phyloP scores from a whole-genome alignment of 92 coral and sea anemone genomes.

The Pocillopora meandrina region DNA sequence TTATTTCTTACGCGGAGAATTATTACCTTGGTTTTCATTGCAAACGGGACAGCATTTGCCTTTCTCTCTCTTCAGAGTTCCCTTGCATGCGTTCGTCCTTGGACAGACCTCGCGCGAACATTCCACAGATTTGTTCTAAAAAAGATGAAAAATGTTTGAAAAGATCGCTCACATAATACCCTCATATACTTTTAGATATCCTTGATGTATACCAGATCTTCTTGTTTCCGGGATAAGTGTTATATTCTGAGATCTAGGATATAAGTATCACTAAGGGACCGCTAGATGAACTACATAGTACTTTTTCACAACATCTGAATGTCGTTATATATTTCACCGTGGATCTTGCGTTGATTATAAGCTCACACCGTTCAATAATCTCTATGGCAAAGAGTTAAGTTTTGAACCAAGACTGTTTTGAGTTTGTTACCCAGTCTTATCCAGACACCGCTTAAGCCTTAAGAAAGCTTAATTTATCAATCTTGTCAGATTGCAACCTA shows the following conservation, averaged over 20 bases:
- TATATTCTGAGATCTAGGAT: not conserved
- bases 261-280: not conserved
- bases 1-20: too few relatives aligned
- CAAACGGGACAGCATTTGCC: slow-evolving; percentile 66
- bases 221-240: not conserved
- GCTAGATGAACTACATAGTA: not conserved
- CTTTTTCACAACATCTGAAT: not conserved
- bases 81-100: slow-evolving; percentile 31
- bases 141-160: not conserved
- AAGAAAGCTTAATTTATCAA: too few relatives aligned
- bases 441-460: too few relatives aligned
- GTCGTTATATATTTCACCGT: not conserved
- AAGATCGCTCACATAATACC: not conserved
- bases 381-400: too few relatives aligned
- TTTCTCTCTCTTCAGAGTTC: slow-evolving; percentile 12
- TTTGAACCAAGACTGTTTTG: too few relatives aligned
- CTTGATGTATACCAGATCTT: too few relatives aligned
- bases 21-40: slow-evolving; percentile 27
- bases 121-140: slow-evolving; percentile 50
- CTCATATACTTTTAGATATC: too few relatives aligned
- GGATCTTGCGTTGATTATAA: too few relatives aligned
- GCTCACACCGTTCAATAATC: too few relatives aligned
- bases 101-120: slow-evolving; percentile 55
- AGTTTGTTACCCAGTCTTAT: too few relatives aligned
- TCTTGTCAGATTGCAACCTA: too few relatives aligned